Evolutionary conservation across 2,888 invertebrate genomes (phyloP).

Genomic region (Tinea pellionella): DNA sequence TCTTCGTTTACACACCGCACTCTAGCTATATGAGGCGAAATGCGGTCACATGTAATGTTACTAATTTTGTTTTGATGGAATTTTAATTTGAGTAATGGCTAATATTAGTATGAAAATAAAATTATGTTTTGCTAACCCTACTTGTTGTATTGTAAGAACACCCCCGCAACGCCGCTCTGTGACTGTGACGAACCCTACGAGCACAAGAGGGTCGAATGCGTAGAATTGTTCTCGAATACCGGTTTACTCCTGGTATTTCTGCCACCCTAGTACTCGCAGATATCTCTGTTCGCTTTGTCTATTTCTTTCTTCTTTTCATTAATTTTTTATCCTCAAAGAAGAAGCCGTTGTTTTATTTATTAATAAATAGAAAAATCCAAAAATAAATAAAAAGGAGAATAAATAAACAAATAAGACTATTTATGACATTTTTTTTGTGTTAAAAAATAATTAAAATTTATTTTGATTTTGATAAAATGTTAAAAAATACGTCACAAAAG

Average conservation of each 20-base stretch:
- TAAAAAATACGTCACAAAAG: too few species aligned
- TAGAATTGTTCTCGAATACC: constrained; percentile 16
- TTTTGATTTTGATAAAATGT: background rate
- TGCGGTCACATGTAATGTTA: too few species aligned
- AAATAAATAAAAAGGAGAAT: too few species aligned
- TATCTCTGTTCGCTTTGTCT: constrained; percentile 29
- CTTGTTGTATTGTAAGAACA: background rate
- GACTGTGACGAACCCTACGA: background rate
- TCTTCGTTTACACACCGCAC: too few species aligned
- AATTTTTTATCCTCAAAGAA: background rate
- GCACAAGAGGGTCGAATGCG: constrained; percentile 1
- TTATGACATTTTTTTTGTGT: too few species aligned
- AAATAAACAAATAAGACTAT: too few species aligned
- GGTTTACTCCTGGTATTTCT: constrained; percentile 23
- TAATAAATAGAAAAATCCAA: too few species aligned
- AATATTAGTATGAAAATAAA: background rate
- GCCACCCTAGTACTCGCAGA: constrained; percentile 42
- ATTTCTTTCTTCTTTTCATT: background rate
- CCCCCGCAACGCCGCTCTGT: background rate
- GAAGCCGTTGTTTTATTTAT: too few species aligned
- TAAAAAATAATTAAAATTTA: too few species aligned
- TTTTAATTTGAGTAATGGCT: too few species aligned
- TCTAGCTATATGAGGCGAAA: too few species aligned
- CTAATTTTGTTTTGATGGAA: too few species aligned
- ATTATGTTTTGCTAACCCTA: background rate